Evolutionary conservation across 92 coral and sea anemone species (phyloP).

Genomic region (Pocillopora meandrina): DNA sequence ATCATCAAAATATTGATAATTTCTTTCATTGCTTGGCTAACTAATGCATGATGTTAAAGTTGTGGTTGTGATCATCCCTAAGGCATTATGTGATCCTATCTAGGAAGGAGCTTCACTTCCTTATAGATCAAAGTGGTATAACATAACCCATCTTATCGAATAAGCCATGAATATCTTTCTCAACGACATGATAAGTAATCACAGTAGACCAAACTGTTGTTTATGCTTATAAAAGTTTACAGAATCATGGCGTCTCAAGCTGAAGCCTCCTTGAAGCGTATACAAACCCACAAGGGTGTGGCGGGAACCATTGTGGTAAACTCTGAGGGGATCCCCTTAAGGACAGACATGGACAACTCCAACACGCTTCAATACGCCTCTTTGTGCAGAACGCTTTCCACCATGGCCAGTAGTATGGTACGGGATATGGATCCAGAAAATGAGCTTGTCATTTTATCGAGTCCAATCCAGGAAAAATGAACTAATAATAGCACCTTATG

Average conservation of each 20-base stretch:
- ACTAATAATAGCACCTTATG: constrained; percentile 78
- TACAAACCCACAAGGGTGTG: constrained; percentile 70
- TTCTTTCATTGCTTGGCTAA: too few species aligned
- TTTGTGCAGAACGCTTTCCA: constrained; percentile 59
- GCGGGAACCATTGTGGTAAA: constrained; percentile 83
- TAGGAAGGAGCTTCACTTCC: too few species aligned
- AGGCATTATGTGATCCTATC: too few species aligned
- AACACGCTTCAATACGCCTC: constrained; percentile 70
- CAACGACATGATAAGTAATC: background rate
- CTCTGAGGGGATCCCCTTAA: constrained; percentile 74
- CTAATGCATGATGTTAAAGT: too few species aligned
- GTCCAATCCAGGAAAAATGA: constrained; percentile 84
- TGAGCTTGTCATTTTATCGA: constrained; percentile 68
- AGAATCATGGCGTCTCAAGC: constrained; percentile 50
- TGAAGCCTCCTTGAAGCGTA: constrained; percentile 73
- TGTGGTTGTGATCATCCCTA: too few species aligned
- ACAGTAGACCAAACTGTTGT: background rate
- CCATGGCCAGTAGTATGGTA: constrained; percentile 68
- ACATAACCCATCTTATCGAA: background rate
- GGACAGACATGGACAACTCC: constrained; percentile 85
- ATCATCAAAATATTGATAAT: too few species aligned
- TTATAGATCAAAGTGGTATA: too few species aligned
- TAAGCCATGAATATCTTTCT: background rate
- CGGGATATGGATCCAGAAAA: constrained; percentile 85
- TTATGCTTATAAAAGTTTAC: background rate